Conservation (phyloP, 2,888 invertebrate species). For the Aphidius colemani region DNA sequence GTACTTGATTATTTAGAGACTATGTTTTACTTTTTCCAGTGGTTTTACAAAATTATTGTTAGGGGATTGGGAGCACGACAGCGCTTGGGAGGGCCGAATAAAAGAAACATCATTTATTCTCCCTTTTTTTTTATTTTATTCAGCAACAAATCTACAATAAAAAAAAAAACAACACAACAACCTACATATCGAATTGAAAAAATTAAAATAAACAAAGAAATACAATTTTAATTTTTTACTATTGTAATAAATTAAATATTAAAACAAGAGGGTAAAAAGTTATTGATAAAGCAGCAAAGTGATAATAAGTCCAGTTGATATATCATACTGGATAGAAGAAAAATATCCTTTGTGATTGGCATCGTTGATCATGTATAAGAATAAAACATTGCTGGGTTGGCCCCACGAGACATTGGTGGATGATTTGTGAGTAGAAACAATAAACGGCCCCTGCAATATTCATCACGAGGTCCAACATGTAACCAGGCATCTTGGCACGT, state of each 20-base stretch:
- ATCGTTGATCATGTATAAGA: constrained; percentile 44
- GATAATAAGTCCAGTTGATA: constrained; percentile 6
- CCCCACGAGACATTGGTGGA: constrained; percentile 58
- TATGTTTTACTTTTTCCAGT: constrained; percentile 42
- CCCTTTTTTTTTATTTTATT: constrained; percentile 3
- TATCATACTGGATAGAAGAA: neutral
- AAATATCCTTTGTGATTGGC: constrained; percentile 14
- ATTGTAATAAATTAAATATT: neutral
- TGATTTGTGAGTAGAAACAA: constrained; percentile 60
- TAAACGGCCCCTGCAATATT: constrained; percentile 59
- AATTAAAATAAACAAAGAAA: neutral
- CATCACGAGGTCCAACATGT: constrained; percentile 49
- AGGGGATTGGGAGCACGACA: constrained; percentile 45
- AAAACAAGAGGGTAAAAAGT: neutral
- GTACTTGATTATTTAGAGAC: constrained; percentile 53
- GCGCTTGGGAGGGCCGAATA: constrained; percentile 28
- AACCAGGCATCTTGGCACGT: constrained; percentile 40
- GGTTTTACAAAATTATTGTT: constrained; percentile 55
- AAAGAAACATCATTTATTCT: neutral
- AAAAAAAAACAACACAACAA: neutral
- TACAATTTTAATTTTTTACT: too few relatives aligned
- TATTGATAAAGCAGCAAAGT: constrained; percentile 20
- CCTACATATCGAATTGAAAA: neutral
- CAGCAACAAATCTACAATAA: neutral
- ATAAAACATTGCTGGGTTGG: constrained; percentile 54